Evolutionary conservation across 2,113 vertebrate genomes (phyloP), one percentile per base, ranked within the genome.

Genomic region (Stercorarius parasiticus): DNA sequence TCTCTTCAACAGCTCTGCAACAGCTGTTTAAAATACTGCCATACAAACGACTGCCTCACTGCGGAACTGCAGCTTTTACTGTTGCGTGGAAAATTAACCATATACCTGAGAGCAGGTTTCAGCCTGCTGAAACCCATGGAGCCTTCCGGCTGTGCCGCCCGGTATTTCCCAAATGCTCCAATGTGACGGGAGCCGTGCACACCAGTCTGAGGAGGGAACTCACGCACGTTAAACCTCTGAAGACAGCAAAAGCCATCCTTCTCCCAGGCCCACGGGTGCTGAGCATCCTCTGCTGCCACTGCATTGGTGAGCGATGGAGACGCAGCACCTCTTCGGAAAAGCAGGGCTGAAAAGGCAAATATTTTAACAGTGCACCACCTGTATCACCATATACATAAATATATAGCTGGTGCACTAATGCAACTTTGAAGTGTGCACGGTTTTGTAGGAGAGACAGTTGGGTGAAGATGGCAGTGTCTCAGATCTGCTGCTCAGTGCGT

Each of bases 401-500:
- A 66, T 20, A 59, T 6, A 42, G 67, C 45, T 73, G 45, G 45
- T 59, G 70, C 13, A 50, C 16, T 30, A 56, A 40, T 3, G 62
- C 49, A 80, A 11, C 43, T 53, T 53, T 7, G 42, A 36, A 29
- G 25, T 1, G 8, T 13, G 15, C 25, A 1, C 6, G 43, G 14
- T 32, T 65, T 34, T 58, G 30, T 17, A 14, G 34, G 43, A 55
- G 62, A 15, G 32, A 11, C 50, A 45, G 19, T 8, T 26, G 13
- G 65, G 45, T 62, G 78, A 72, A 36, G 55, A 21, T 34, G 43
- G 56, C 67, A 45, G 59, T 13, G 18, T 36, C 73, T 53, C 7
- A 15, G 2, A 13, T 36, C 7, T 25, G 53, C 74, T 74, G 53
- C 74, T 65, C 3, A 0, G 0, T 1, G 10, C 8, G 20, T 1